phyloP scores from a whole-genome alignment of 1,140 invertebrate genomes.

The Papilio polytes region DNA sequence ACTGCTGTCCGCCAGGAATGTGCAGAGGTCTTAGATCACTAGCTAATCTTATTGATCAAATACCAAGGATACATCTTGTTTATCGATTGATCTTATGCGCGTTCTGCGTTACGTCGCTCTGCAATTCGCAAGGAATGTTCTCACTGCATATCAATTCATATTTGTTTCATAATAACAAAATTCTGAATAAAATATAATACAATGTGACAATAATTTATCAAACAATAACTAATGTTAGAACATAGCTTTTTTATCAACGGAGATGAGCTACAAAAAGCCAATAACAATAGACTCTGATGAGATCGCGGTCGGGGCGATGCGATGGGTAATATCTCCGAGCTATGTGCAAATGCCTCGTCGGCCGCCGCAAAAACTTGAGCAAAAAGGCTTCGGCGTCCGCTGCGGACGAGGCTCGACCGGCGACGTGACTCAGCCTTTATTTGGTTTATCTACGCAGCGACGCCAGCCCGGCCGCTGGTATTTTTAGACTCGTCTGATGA shows the following conservation, averaged over 20 bases:
- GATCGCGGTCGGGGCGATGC: not conserved
- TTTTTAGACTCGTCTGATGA: constrained; percentile 15
- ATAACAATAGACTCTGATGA: not conserved
- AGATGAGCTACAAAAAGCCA: not conserved
- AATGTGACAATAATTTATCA: too few relatives aligned
- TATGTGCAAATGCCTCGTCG: not conserved
- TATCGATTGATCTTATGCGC: not conserved
- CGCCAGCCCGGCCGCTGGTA: not conserved
- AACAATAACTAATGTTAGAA: not conserved
- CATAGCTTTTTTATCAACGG: not conserved
- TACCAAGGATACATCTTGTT: not conserved
- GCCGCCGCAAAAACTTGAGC: not conserved
- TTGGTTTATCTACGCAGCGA: not conserved
- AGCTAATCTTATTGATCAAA: not conserved
- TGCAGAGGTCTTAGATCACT: too few relatives aligned
- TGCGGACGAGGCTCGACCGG: not conserved
- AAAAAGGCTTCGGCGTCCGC: not conserved
- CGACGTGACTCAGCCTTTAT: not conserved
- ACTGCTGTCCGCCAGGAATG: not conserved
- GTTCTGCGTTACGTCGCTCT: not conserved
- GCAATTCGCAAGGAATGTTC: not conserved
- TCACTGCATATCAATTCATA: not conserved
- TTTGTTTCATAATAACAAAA: not conserved
- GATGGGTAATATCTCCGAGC: not conserved
- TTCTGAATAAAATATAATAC: not conserved